Percentiles rank a stretch among this genome's conserved stretches.
Evolutionary conservation across 2,888 invertebrate species (phyloP).

Genomic region (Petrolisthes manimaculis): DNA sequence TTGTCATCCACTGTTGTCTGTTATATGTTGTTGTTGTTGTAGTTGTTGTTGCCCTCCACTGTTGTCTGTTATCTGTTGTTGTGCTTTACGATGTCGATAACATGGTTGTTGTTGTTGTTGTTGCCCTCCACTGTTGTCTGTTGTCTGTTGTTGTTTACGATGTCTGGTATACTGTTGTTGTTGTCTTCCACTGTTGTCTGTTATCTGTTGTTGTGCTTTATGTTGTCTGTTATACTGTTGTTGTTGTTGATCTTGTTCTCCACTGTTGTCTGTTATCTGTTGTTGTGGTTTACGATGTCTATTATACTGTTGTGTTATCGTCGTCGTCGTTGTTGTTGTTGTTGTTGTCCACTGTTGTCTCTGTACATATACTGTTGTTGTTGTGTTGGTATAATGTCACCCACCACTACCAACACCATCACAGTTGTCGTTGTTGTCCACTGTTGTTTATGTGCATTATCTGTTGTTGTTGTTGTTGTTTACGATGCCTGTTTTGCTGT

Average conservation of each 20-base stretch:
- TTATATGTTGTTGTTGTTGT: not conserved
- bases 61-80: no score
- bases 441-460: no score
- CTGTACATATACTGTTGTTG: no score
- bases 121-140: not conserved
- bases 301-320: not conserved
- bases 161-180: not conserved
- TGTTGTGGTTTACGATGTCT: not conserved
- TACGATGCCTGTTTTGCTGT: no score
- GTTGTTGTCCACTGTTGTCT: no score
- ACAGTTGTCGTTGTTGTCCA: no score
- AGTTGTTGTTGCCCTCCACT: not conserved
- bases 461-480: no score
- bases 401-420: no score
- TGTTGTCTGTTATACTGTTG: not conserved
- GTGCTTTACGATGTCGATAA: no score
- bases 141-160: not conserved
- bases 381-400: no score
- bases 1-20: not conserved
- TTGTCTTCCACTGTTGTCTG: no score
- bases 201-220: not conserved
- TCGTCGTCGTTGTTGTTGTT: not conserved
- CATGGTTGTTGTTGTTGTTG: not conserved
- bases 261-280: not conserved
- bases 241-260: not conserved